A percentile compares a stretch with the other conserved stretches of the same genome.
Conservation (phyloP, 2,797 vertebrate genomes). For the Phrynocephalus vlangalii region DNA sequence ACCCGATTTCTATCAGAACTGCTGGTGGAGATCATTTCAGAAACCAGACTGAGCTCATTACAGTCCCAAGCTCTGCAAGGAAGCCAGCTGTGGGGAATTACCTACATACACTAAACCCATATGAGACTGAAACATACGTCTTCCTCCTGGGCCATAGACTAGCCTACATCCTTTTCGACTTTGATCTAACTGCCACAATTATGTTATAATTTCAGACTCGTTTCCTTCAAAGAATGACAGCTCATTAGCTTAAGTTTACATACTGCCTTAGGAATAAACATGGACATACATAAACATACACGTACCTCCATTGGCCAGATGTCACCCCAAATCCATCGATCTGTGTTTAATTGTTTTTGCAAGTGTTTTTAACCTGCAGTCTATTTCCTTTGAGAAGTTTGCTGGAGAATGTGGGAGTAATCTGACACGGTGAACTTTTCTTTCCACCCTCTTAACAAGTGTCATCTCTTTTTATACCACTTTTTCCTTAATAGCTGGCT, state of each 20-base stretch:
- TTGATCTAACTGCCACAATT: slow-evolving; percentile 34
- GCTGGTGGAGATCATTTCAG: slow-evolving; percentile 16
- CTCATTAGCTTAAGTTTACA: slow-evolving; percentile 38
- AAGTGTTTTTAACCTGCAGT: background rate
- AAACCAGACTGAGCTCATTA: slow-evolving; percentile 28
- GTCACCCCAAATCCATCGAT: slow-evolving; percentile 14
- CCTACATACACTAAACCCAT: background rate
- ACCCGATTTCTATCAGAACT: background rate
- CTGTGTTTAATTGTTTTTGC: background rate
- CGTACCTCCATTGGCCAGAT: slow-evolving; percentile 27
- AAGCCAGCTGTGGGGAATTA: slow-evolving; percentile 29
- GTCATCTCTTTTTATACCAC: background rate
- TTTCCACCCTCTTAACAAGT: background rate
- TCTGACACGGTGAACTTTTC: background rate
- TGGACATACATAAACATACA: slow-evolving; percentile 16
- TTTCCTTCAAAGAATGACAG: slow-evolving; percentile 33
- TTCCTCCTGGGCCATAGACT: slow-evolving; percentile 4
- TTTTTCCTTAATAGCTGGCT: background rate
- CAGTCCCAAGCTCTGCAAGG: background rate
- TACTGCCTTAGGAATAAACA: slow-evolving; percentile 36
- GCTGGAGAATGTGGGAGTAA: background rate
- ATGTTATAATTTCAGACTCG: slow-evolving; percentile 21
- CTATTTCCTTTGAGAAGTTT: background rate
- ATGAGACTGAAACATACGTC: background rate
- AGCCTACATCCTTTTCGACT: slow-evolving; percentile 25